Conservation (phyloP, 1,140 invertebrate genomes). For the Riptortus pedestris region DNA sequence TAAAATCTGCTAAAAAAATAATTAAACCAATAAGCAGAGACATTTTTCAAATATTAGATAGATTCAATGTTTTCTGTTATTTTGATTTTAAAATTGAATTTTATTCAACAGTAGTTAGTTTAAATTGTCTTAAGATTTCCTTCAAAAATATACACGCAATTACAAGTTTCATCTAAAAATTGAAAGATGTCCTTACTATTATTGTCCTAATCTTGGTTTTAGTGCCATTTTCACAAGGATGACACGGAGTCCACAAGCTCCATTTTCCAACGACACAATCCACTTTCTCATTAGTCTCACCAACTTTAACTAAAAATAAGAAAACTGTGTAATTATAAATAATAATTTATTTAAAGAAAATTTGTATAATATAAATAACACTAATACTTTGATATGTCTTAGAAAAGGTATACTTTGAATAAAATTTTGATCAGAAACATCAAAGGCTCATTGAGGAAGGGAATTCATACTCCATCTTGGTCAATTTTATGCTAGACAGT, state of each 20-base stretch:
- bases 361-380: not conserved
- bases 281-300: conserved; percentile 34
- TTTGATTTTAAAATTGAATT: too few species aligned
- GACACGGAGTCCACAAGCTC: conserved; percentile 43
- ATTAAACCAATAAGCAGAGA: too few species aligned
- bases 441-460: not conserved
- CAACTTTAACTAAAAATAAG: conserved; percentile 31
- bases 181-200: too few species aligned
- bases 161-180: too few species aligned
- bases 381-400: not conserved
- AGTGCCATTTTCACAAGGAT: conserved; percentile 41
- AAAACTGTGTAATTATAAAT: not conserved
- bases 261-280: conserved; percentile 43
- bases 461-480: not conserved
- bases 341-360: not conserved
- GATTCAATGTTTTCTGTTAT: too few species aligned
- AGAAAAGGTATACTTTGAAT: not conserved
- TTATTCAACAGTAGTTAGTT: too few species aligned
- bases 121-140: too few species aligned
- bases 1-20: too few species aligned
- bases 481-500: too few species aligned
- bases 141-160: too few species aligned
- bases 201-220: conserved; percentile 40
- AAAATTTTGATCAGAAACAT: not conserved
- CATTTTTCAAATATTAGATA: too few species aligned